Conservation (phyloP, 2,113 vertebrate genomes). For the Castor canadensis region DNA sequence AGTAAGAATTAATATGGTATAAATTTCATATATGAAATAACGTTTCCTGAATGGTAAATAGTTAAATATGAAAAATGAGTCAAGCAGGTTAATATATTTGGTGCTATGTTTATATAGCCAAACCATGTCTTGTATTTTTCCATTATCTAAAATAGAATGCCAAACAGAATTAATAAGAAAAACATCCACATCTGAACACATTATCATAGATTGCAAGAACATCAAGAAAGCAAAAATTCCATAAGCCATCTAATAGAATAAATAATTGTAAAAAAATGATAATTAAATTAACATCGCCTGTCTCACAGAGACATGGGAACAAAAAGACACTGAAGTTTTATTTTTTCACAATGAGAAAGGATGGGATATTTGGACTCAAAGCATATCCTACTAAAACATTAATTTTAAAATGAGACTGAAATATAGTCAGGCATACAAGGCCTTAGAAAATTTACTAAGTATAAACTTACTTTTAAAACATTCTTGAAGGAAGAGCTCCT, state of each 20-base stretch:
- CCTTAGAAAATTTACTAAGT: not conserved
- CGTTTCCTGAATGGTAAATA: not conserved
- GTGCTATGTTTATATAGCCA: not conserved
- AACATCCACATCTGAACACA: not conserved
- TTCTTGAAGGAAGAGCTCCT: not conserved
- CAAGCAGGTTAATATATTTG: not conserved
- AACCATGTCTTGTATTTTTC: slow-evolving; percentile 23
- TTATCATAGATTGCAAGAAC: slow-evolving; percentile 8
- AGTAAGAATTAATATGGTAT: not conserved
- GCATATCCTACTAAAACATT: not conserved
- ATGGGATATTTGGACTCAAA: not conserved
- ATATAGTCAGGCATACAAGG: not conserved
- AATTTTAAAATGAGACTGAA: not conserved
- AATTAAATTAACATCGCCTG: not conserved
- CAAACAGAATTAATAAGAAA: slow-evolving; percentile 36
- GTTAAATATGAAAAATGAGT: slow-evolving; percentile 5
- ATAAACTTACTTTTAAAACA: not conserved
- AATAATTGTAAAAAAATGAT: not conserved
- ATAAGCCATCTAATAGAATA: not conserved
- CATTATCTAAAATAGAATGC: not conserved
- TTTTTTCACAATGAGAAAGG: not conserved
- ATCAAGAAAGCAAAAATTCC: slow-evolving; percentile 42
- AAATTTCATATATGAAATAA: not conserved
- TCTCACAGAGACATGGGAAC: not conserved
- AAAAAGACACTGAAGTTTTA: not conserved